Base-by-base conservation (phyloP, 2,113 vertebrate species). In the Trichomycterus rosablanca region DNA sequence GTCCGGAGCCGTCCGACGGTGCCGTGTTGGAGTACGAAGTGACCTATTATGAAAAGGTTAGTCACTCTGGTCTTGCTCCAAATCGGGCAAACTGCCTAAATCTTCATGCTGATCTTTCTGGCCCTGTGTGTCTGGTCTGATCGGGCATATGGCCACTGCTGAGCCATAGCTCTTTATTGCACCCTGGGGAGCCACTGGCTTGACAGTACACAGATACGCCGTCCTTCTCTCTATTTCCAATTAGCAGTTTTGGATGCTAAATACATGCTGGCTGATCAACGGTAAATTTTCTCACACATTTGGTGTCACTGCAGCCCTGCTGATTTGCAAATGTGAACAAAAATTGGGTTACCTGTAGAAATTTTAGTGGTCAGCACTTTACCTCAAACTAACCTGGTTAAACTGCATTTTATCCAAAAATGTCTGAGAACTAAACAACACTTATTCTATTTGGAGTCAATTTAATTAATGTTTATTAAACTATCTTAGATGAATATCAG, bases 11-110 rank as follows among this genome's bases (percentile, higher is more conserved):
- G 20, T 55, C 76, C 0, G 75, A 73, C 12, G 72, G 77, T 46
- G 39, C 55, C 2, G 63, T 81, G 37, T 59, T 78, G 67, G 79
- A 81, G 46, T 81, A 81, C 28, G 79, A 81, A 67, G 75, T 81
- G 23, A 81, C 76, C 66, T 81, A 81, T 53, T 81, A 79, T 59
- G 79, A 81, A 59, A 81, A 81, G 77, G 79, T 81, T 66, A 69
- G 74, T 78, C 12, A 20, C 30, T 52, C 19, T 39, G 18, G 23
- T 45, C 26, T 32, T 43, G 46, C 22, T 19, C 45, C 15, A 19
- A 52, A 30, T 3, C 35, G 30, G 19, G 10, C 46, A n/a, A n/a
- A 45, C 42, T 34, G 26, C 20, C 24, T 22, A 48, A 57, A 42
- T 48, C 11, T 34, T 51, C 49, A 50, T 23, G 2, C 4, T 50